Base-by-base conservation (phyloP, 2,888 invertebrate genomes). In the Watsonalla cultraria region DNA sequence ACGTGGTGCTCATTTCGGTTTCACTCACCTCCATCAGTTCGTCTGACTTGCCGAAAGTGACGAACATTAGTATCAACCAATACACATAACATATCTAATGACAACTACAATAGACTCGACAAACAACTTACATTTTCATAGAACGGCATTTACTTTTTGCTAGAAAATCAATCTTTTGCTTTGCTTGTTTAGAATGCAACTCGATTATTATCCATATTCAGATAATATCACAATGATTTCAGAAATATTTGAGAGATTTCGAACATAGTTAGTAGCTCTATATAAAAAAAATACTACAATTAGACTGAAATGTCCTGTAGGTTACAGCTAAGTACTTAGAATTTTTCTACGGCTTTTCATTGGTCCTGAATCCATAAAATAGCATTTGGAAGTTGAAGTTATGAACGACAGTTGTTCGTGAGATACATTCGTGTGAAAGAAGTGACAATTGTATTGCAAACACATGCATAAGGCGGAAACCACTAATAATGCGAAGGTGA, bases 1-100 rank as follows among this genome's bases (percentile, higher is more conserved):
- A 89, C 68, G 75, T 84, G 80, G 74, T 76, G 78, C 78, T 78
- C 72, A 80, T 87, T 88, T 89, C 84, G 85, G 80, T 90, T 90
- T 90, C 89, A 78, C 81, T 80, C 62, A 76, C 80, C 79, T 78
- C 72, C 71, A 80, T 82, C 78, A 78, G 65, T 68, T 68, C 59
- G 70, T 72, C 76, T 78, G 80, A 80, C 80, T 79, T 71, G 80
- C 70, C 74, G 67, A 80, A 74, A 76, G 55, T 46, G 61, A 56
- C 55, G 55, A 53, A 52, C 52, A 55, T 55, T 42, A 42, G 42
- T 42, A 42, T 11, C 11, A 11, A 11, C 42, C 11, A 11, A 11
- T 57, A 52, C 33, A 56, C 58, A 37, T 14, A 46, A 57, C 37
- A 37, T n/a, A 46, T 47, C 51, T 54, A 52, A 47, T 50, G 56